phyloP scores from a whole-genome alignment of 1,140 invertebrate species.

The Trichonephila clavipes region DNA sequence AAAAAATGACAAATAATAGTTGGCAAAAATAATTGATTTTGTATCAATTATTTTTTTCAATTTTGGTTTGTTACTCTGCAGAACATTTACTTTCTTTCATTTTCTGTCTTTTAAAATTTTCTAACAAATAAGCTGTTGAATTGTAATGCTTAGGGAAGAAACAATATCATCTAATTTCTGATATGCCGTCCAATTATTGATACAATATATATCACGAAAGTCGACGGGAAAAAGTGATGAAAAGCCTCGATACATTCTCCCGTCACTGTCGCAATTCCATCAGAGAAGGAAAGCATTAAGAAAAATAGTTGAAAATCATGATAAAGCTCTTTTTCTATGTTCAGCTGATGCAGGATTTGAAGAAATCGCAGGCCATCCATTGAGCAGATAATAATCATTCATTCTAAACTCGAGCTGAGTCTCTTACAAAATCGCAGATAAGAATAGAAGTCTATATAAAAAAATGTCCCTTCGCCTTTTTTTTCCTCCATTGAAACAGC shows the following conservation, averaged over 20 bases:
- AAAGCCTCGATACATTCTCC: neutral
- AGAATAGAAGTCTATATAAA: constrained; percentile 64
- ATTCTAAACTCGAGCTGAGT: constrained; percentile 52
- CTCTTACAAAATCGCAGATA: constrained; percentile 71
- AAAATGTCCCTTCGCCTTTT: constrained; percentile 35
- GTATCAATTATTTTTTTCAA: no score
- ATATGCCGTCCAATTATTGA: neutral
- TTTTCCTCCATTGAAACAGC: constrained; percentile 57
- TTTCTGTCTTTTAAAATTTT: no score
- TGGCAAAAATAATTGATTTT: no score
- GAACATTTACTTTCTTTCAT: no score
- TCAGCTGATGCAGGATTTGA: constrained; percentile 72
- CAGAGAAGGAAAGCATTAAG: neutral
- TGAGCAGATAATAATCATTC: constrained; percentile 74
- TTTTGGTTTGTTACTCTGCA: no score
- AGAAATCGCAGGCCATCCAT: constrained; percentile 73
- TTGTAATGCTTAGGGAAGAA: no score
- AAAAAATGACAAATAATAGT: no score
- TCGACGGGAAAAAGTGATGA: neutral
- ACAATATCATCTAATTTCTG: neutral
- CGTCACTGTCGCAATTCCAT: neutral
- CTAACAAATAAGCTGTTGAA: no score
- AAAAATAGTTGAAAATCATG: constrained; percentile 65
- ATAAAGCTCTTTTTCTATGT: constrained; percentile 65
- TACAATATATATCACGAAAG: neutral